Base-by-base conservation (phyloP, 2,113 vertebrate genomes). In the Pollachius pollachius region DNA sequence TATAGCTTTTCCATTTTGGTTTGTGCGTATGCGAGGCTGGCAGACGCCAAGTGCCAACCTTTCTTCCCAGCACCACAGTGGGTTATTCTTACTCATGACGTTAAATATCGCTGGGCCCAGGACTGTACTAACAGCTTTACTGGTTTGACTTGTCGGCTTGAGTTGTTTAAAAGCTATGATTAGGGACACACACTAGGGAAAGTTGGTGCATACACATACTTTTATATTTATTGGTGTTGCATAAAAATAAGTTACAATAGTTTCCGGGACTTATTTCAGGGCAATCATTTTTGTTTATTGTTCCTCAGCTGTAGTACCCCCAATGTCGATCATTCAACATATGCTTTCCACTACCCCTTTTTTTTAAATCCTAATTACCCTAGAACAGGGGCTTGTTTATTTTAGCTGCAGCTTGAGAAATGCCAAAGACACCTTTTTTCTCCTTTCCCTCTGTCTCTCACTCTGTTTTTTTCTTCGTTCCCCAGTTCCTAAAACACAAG, bases 1-100 rank as follows among this genome's bases (percentile, higher is more conserved):
- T 84, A 81, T 80, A 69, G 77, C 85, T 82, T 92, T 91, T 90
- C 89, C 88, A 71, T 82, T 71, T 78, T 65, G 66, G 62, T 75
- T 79, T 74, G 61, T 74, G 63, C 13, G 4, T 76, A 73, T 27
- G 64, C 69, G 73, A 69, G 58, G 17, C 48, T 79, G 5, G 65
- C 66, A 79, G 77, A 75, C 80, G 62, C 73, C 63, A 69, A 83
- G 18, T 58, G 19, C 21, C 69, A 60, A 57, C 15, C 15, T 74
- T 74, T 65, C 41, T 67, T 52, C 19, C 62, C 59, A 34, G 58
- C 63, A 0, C 63, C 11, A 73, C 70, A 77, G 48, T 68, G 72
- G 59, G 54, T 34, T 23, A 64, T 73, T 65, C 27, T 76, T 17
- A 19, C 27, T 70, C 37, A 30, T 72, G 71, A 84, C n/a, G 30